Percentiles rank a stretch among this genome's conserved stretches.
phyloP scores from a whole-genome alignment of 2,113 vertebrate genomes.

The Megaceryle torquata region DNA sequence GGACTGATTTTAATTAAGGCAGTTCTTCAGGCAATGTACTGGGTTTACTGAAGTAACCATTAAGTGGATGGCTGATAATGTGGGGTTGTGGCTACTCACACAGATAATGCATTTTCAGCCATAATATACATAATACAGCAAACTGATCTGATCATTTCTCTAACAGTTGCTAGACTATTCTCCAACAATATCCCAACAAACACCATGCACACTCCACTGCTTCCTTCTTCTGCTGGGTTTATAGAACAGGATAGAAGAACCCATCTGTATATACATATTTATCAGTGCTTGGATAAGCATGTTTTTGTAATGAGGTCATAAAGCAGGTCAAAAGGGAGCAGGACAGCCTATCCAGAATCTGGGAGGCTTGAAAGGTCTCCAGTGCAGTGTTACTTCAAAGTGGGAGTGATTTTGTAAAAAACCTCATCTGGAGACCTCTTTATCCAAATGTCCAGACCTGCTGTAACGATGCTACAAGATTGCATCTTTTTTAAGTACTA shows the following conservation, averaged over 20 bases:
- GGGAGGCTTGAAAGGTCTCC: not conserved
- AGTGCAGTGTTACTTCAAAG: not conserved
- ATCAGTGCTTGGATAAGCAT: not conserved
- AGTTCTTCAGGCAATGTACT: not conserved
- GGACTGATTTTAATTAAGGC: not conserved
- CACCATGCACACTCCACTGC: not conserved
- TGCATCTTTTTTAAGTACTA: not conserved
- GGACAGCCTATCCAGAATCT: not conserved
- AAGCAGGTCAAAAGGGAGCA: not conserved
- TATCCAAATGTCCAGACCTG: not conserved
- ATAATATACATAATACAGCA: not conserved
- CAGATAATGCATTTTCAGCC: not conserved
- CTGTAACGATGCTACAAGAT: not conserved
- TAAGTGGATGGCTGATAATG: not conserved
- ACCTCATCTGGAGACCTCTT: not conserved
- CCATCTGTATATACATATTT: not conserved
- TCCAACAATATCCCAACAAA: not conserved
- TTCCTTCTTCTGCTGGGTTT: not conserved
- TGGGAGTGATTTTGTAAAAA: not conserved
- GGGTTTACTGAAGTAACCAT: not conserved
- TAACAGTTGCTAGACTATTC: not conserved
- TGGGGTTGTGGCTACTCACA: not conserved
- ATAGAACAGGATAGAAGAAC: not conserved
- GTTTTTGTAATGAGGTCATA: not conserved
- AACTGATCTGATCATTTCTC: not conserved